Evolutionary conservation across 2,797 vertebrate species (phyloP).

Genomic region (Delichon dasypus): DNA sequence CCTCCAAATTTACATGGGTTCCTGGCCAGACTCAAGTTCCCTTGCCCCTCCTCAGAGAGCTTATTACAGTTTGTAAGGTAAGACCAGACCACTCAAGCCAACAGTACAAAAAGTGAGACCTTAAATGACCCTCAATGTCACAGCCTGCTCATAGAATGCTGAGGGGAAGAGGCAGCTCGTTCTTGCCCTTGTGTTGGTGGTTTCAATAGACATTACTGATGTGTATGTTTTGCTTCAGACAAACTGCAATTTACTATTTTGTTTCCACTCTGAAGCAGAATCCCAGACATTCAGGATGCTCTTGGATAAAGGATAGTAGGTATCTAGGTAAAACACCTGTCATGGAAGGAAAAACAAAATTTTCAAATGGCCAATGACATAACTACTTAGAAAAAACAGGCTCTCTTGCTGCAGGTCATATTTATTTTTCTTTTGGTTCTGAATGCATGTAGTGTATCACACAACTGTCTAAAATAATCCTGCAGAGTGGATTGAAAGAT

Average conservation of each 20-base stretch:
- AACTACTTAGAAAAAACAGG: constrained; percentile 66
- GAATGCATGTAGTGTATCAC: constrained; percentile 76
- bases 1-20: not conserved
- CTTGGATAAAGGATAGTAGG: constrained; percentile 19
- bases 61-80: not conserved
- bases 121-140: not conserved
- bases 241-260: constrained; percentile 29
- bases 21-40: not conserved
- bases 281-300: constrained; percentile 8
- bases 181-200: constrained; percentile 6
- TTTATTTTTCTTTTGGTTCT: constrained; percentile 75
- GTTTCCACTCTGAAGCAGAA: constrained; percentile 54
- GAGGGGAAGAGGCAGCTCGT: not conserved
- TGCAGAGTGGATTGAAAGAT: constrained; percentile 73
- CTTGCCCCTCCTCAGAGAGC: not conserved
- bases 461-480: constrained; percentile 71
- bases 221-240: constrained; percentile 25
- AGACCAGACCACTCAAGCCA: constrained; percentile 3
- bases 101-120: not conserved
- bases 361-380: constrained; percentile 59
- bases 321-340: constrained; percentile 24
- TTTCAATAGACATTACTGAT: not conserved
- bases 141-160: not conserved
- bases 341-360: constrained; percentile 47
- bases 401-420: constrained; percentile 64